Conservation (phyloP, 2,888 invertebrate genomes). For the Caradrina clavipalpis region DNA sequence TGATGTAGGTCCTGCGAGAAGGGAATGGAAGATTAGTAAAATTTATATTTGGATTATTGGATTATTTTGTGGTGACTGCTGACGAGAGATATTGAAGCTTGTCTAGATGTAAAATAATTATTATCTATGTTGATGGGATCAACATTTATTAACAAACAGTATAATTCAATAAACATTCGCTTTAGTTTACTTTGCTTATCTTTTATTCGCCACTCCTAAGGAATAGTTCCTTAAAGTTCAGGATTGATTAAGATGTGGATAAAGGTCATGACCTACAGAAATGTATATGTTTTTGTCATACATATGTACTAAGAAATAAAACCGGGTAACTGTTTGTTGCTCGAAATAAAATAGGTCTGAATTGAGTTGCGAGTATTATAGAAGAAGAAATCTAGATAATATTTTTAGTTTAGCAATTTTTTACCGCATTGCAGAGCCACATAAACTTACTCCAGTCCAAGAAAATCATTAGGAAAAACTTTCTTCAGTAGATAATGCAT, state of each 20-base stretch:
- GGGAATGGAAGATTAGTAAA: constrained; percentile 14
- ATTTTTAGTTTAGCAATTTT: too few species aligned
- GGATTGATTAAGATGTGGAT: too few species aligned
- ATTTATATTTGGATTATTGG: constrained; percentile 32
- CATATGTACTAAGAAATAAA: too few species aligned
- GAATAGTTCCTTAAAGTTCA: too few species aligned
- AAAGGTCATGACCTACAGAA: too few species aligned
- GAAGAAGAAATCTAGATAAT: neutral
- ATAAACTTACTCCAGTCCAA: neutral
- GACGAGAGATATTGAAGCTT: constrained; percentile 1
- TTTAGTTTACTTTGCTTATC: too few species aligned
- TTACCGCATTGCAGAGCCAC: too few species aligned
- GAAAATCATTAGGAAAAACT: neutral
- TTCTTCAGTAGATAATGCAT: neutral
- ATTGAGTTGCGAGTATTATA: neutral
- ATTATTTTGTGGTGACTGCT: constrained; percentile 20
- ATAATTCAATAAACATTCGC: neutral
- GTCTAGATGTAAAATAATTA: neutral
- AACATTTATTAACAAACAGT: neutral
- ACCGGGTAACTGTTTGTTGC: too few species aligned
- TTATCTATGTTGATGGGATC: neutral
- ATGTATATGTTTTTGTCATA: too few species aligned
- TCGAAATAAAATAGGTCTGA: too few species aligned
- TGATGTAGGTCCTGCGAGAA: constrained; percentile 26
- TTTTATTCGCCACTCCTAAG: too few species aligned